These are phyloP conservation scores for Cavia aperea DNA, from an alignment of 2,113 vertebrate genomes.

Conservation along the genomic window DNA sequence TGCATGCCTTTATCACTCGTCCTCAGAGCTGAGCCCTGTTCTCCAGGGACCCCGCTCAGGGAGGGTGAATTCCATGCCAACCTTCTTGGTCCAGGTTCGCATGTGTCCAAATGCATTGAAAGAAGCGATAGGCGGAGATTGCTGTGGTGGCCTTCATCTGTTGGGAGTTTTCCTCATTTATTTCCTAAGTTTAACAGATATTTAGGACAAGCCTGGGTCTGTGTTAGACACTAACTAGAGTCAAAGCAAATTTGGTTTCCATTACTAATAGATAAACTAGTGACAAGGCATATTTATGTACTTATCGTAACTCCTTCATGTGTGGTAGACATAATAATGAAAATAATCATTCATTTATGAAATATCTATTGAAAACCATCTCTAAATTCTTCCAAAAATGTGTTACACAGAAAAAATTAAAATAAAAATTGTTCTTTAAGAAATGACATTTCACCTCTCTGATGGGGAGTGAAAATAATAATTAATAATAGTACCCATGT, in stretches of 20 bases:
- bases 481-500: accelerated
- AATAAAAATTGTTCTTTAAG: not conserved
- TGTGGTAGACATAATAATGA: not conserved
- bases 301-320: not conserved
- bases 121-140: not conserved
- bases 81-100: not conserved
- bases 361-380: not conserved
- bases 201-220: not conserved
- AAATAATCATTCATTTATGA: not conserved
- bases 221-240: not conserved
- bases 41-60: not conserved
- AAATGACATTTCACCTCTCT: not conserved
- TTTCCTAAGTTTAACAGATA: not conserved
- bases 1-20: not conserved
- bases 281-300: not conserved
- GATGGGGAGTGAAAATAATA: not conserved
- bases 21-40: not conserved
- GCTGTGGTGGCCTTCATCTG: not conserved
- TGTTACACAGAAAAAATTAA: not conserved
- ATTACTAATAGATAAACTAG: not conserved
- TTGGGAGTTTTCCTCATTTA: not conserved
- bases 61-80: not conserved
- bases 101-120: not conserved
- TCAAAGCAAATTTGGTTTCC: not conserved
- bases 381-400: not conserved